Conservation (phyloP, 2,888 invertebrate species). For the Pocota personata region DNA sequence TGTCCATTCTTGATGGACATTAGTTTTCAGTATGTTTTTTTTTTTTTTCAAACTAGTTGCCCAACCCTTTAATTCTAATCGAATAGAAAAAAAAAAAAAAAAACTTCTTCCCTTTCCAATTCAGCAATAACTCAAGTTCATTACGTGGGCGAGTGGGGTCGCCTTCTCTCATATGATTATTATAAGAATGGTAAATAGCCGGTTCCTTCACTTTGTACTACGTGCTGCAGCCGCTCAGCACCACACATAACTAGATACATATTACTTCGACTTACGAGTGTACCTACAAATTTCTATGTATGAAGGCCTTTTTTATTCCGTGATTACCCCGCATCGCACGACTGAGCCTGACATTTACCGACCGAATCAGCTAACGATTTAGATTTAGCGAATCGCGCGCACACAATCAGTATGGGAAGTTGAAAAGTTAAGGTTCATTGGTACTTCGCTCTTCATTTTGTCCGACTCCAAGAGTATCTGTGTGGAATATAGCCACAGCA, state of each 20-base stretch:
- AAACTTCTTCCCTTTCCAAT: slow-evolving; percentile 9
- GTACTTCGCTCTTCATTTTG: slow-evolving; percentile 43
- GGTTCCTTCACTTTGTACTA: slow-evolving; percentile 27
- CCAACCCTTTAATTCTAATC: slow-evolving; percentile 37
- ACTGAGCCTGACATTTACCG: slow-evolving; percentile 57
- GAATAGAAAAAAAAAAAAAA: background rate
- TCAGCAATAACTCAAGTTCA: slow-evolving; percentile 67
- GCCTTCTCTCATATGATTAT: slow-evolving; percentile 29
- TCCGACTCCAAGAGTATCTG: background rate
- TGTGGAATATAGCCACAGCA: background rate
- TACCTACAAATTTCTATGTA: background rate
- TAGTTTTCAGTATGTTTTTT: background rate
- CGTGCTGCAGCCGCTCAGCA: background rate
- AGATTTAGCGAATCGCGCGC: slow-evolving; percentile 50
- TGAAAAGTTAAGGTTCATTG: slow-evolving; percentile 69
- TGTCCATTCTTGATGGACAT: background rate
- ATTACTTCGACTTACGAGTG: slow-evolving; percentile 29
- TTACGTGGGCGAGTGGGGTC: slow-evolving; percentile 64
- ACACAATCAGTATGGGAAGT: slow-evolving; percentile 47
- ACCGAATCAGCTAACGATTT: slow-evolving; percentile 56
- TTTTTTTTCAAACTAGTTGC: background rate
- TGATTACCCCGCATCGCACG: slow-evolving; percentile 49
- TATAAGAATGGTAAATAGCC: slow-evolving; percentile 40
- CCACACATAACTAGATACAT: slow-evolving; percentile 9
- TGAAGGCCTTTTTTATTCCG: background rate